phyloP scores from a whole-genome alignment of 2,888 invertebrate genomes.

The Apamea monoglypha region DNA sequence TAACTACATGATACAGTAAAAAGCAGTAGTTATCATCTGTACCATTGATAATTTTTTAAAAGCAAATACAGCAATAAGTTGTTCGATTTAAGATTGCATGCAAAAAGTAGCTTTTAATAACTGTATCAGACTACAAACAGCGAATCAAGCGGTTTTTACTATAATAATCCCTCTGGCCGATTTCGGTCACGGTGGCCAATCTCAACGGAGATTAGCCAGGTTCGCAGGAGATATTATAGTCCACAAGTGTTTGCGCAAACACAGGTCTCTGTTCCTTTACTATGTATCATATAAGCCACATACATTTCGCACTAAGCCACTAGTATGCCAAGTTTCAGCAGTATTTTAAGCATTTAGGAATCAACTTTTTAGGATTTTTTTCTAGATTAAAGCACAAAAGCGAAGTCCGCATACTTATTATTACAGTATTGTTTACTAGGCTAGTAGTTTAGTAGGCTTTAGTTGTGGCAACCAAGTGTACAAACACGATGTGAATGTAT shows the following conservation, averaged over 20 bases:
- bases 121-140: not conserved
- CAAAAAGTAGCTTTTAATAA: not conserved
- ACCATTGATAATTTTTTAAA: not conserved
- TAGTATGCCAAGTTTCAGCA: not conserved
- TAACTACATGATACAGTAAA: not conserved
- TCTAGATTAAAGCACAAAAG: conserved; percentile 11
- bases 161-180: too few relatives aligned
- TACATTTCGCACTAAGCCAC: conserved; percentile 24
- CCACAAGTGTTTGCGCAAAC: too few relatives aligned
- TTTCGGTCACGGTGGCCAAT: too few relatives aligned
- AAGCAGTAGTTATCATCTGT: not conserved
- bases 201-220: too few relatives aligned
- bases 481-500: not conserved
- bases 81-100: not conserved
- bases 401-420: conserved; percentile 25
- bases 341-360: conserved; percentile 1
- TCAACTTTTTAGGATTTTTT: not conserved
- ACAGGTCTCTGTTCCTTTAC: too few relatives aligned
- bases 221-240: too few relatives aligned
- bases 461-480: not conserved
- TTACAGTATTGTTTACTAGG: too few relatives aligned
- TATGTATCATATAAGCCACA: not conserved
- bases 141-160: conserved; percentile 4
- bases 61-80: not conserved
- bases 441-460: too few relatives aligned